Base-by-base conservation (phyloP, 2,888 invertebrate genomes). In the Xestia c-nigrum region DNA sequence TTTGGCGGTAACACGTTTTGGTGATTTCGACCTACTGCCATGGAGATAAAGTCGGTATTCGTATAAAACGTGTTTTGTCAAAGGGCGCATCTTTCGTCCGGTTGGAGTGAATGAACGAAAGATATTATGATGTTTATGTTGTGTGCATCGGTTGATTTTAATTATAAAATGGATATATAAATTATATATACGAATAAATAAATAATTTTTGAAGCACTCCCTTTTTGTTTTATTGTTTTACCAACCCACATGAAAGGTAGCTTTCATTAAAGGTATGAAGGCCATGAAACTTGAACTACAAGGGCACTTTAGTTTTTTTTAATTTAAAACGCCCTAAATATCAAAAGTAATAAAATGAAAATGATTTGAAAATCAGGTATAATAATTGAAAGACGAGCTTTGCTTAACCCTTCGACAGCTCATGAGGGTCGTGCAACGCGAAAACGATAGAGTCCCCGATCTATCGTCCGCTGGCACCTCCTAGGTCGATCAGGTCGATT, bases 141-240 rank as follows among this genome's bases (percentile, higher is more conserved):
- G 95, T 96, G 96, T 96, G 96, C 90, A 94, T 94, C 92, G 92
- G 93, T 95, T 95, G 94, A 93, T 93, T 95, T 95, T 95, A 95
- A 95, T 92, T 94, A 93, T 96, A 95, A 95, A 95, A 94, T 96
- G 95, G 94, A 96, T 96, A 96, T 96, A 96, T 96, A 96, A 96
- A 96, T 95, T 96, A 96, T 96, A 96, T 95, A 96, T 96, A 96
- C 94, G 95, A 94, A 95, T 95, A 95, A 96, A 96, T 96, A 95
- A 96, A 95, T 95, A 96, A 96, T 96, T 96, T 96, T 96, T 95
- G 96, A 95, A 95, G 94, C 96, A 96, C 94, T 95, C 92, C 89
- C 88, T 86, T 88, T 31, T 91, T 89, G 94, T 95, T 94, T 96
- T 88, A 90, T 93, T 83, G 14, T 31, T 55, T 40, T 16, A 52